Evolutionary conservation across 2,113 vertebrate genomes (phyloP), one percentile per base, ranked within the genome.

Genomic region (Thalassarche chlororhynchos): DNA sequence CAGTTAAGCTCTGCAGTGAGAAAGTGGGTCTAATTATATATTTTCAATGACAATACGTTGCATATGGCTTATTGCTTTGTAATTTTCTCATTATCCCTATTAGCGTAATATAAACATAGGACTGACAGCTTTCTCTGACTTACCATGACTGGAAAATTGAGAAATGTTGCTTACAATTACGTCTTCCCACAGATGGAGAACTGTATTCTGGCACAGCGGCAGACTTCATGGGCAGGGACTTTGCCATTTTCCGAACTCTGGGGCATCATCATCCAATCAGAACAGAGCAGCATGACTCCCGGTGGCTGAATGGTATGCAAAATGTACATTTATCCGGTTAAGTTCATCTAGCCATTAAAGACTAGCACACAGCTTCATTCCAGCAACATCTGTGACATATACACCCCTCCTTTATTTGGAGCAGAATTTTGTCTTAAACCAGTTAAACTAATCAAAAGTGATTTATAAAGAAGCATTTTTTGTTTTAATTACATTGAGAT

Each of bases 181-280:
- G 26, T 96, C 84, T 61, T 93, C 55, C 96, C 77, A 57, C 97
- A 99, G 99, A 99, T 98, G 99, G 99, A 64, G 99, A 99, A 55
- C 95, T 99, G 87, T 99, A 99, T 90, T 99, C 99, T 26, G 99
- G 99, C 82, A 99, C 99, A 17, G 99, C 99, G 12, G 99, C 99
- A 64, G 99, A 99, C 97, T 99, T 99, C 97, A 99, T 99, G 99
- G 99, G 99, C 82, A 98, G 99, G 93, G 99, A 99, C 94, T 99
- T 99, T 97, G 99, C 99, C 82, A 99, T 99, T 97, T 99, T 99
- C 98, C 99, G 99, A 82, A 99, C 99, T 52, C 98, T 99, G 61
- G 99, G 99, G 62, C 99, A 98, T 86, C 99, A 99, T 96, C 99
- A 99, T 90, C 99, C 99, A 87, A 99, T 99, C 98, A 98, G 99